Base-by-base conservation (phyloP, 1,140 invertebrate genomes). In the Heliconius melpomene region DNA sequence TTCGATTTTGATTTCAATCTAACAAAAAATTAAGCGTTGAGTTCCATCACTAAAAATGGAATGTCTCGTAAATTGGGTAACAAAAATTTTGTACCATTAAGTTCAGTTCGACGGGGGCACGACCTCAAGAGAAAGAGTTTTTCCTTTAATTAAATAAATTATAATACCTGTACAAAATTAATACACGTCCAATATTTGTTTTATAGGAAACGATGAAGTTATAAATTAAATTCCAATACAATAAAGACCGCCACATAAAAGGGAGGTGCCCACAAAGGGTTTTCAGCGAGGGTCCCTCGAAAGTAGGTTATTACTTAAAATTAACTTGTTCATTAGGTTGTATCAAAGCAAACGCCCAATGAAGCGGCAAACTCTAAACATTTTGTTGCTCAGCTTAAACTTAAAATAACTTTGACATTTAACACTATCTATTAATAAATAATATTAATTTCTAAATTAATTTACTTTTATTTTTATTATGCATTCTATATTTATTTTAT, bases 271-370 rank as follows among this genome's bases (percentile, higher is more conserved):
- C 60, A 23, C 60, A 66, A 66, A 66, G 26, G 60, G 23, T 29
- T 7, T 18, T 66, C 60, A 66, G 60, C 60, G 26, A 66, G 23
- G 26, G 23, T 6, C 60, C 60, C 13, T 66, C 29, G 60, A 66
- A 66, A 29, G 60, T 66, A 66, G 60, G 60, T 29, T 66, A 66
- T 60, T 66, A 66, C 60, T 74, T 50, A 54, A 29, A 78, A 78
- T 78, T 40, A 73, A 72, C 76, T 72, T 72, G 66, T 73, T 73
- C 77, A 78, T 73, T 78, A 72, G 70, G 29, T 72, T 78, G 46
- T 52, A 78, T 52, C 16, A 46, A 54, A 52, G 50, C 23, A n/a
- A 46, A 60, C 18, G 54, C 38, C 54, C 72, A 40, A 73, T 40
- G 77, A 26, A 20, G 52, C 32, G 72, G n/a, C 20, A 70, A 74